phyloP scores from a whole-genome alignment of 2,797 vertebrate genomes.

The Cynodonichthys magdalenae region DNA sequence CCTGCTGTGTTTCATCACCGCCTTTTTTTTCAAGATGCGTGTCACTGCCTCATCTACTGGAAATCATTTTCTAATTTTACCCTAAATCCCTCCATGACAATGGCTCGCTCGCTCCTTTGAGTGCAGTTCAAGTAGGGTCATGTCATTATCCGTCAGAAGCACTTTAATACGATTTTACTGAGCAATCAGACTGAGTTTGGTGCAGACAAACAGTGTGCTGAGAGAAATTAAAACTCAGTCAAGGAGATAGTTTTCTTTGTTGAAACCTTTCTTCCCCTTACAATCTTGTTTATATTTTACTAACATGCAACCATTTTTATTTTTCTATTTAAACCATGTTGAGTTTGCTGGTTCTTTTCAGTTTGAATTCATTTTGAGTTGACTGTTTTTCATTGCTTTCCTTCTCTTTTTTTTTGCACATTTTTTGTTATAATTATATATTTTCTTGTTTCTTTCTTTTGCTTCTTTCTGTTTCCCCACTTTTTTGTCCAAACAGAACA shows the following conservation, averaged over 20 bases:
- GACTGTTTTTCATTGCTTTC: not conserved
- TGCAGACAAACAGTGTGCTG: constrained; percentile 32
- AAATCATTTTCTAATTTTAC: constrained; percentile 57
- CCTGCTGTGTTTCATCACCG: constrained; percentile 47
- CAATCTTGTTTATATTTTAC: constrained; percentile 2
- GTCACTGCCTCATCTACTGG: constrained; percentile 34
- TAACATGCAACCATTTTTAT: not conserved
- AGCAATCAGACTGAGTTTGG: constrained; percentile 30
- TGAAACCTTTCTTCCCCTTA: constrained; percentile 2
- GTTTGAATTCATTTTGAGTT: constrained; percentile 9
- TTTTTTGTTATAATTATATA: constrained; percentile 20
- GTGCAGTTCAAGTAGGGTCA: constrained; percentile 47
- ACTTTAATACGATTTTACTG: constrained; percentile 45
- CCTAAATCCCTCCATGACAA: constrained; percentile 54
- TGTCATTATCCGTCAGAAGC: constrained; percentile 48
- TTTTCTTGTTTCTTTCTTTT: constrained; percentile 36
- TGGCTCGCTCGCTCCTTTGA: constrained; percentile 24
- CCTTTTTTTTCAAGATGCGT: constrained; percentile 33
- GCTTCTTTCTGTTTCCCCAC: constrained; percentile 25
- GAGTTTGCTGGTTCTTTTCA: constrained; percentile 4
- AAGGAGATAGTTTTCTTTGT: constrained; percentile 11
- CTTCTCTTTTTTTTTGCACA: constrained; percentile 20
- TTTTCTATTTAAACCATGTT: not conserved
- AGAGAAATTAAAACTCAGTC: constrained; percentile 28
- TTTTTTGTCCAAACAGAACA: constrained; percentile 82